Percentiles rank a stretch among this genome's conserved stretches.
Evolutionary conservation across 2,113 vertebrate species (phyloP).

Genomic region (Channa maculata): DNA sequence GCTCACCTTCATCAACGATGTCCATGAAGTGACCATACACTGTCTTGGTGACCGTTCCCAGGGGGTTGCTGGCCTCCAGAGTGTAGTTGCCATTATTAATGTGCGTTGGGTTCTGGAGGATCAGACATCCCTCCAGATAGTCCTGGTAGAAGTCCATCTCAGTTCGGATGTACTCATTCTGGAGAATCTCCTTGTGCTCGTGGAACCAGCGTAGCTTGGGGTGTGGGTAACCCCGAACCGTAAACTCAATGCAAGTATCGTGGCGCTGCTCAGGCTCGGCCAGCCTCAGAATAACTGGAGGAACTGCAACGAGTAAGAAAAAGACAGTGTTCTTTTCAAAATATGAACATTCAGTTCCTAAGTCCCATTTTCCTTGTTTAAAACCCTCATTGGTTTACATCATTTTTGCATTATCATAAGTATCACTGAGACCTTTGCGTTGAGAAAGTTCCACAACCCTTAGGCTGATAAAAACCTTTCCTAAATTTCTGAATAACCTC

Average conservation of each 20-base stretch:
- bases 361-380: too few species aligned
- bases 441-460: constrained; percentile 34
- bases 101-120: constrained; percentile 95
- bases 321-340: background rate
- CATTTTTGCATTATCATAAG: background rate
- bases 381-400: background rate
- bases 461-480: constrained; percentile 38
- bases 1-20: constrained; percentile 68
- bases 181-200: constrained; percentile 86
- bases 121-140: constrained; percentile 93
- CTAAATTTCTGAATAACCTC: constrained; percentile 14
- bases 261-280: constrained; percentile 91
- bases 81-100: constrained; percentile 99
- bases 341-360: too few species aligned
- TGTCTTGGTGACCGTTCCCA: constrained; percentile 92
- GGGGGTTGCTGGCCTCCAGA: constrained; percentile 90
- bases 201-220: constrained; percentile 93
- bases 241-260: constrained; percentile 96
- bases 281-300: constrained; percentile 92
- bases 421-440: background rate
- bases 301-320: constrained; percentile 81
- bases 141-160: constrained; percentile 93
- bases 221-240: constrained; percentile 92
- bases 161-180: constrained; percentile 89
- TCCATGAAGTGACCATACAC: constrained; percentile 93